Base-by-base conservation (phyloP, 1,140 invertebrate species). In the Trichoplusia ni region DNA sequence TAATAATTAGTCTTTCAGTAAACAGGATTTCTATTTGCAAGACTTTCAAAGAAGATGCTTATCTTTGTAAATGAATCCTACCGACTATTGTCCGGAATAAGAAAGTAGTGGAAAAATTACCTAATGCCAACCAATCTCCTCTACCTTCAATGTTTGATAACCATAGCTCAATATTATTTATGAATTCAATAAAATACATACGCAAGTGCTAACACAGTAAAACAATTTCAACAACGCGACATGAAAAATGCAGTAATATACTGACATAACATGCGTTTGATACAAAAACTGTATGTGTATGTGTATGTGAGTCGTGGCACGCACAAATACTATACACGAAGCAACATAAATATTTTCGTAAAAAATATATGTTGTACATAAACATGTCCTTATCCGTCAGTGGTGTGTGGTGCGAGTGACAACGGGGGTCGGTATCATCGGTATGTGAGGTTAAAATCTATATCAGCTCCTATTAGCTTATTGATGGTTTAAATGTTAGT, bases 351-450 rank as follows among this genome's bases (percentile, higher is more conserved):
- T 61, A 56, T 61, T 60, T 60, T 31, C 21, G 31, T 47, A 53
- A 64, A 64, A 67, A 67, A 67, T n/a, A 63, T 49, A 46, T 61
- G 38, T 31, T 56, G 47, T 38, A 56, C 64, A 73, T 69, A 70
- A 70, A 70, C 63, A 63, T 70, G 33, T 69, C 46, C 65, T 66
- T 74, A 71, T 68, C 63, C 67, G 61, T 71, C 67, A 33, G 9
- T 29, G 7, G 19, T 5, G 19, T 47, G 8, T 8, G 56, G 56
- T 37, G 8, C n/a, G 16, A 60, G 5, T 35, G 29, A 46, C 6
- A 31, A 42, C 56, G 56, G 13, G 9, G 0, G 4, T 27, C 47
- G 29, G 14, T 4, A 11, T 11, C 8, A 7, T 8, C 6, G 2
- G 2, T 7, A 14, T n/a, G n/a, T n/a, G n/a, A n/a, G n/a, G n/a